Percentiles rank a stretch among this genome's conserved stretches.
Evolutionary conservation across 2,797 vertebrate species (phyloP).

Genomic region (Ptychobarbus kaznakovi): DNA sequence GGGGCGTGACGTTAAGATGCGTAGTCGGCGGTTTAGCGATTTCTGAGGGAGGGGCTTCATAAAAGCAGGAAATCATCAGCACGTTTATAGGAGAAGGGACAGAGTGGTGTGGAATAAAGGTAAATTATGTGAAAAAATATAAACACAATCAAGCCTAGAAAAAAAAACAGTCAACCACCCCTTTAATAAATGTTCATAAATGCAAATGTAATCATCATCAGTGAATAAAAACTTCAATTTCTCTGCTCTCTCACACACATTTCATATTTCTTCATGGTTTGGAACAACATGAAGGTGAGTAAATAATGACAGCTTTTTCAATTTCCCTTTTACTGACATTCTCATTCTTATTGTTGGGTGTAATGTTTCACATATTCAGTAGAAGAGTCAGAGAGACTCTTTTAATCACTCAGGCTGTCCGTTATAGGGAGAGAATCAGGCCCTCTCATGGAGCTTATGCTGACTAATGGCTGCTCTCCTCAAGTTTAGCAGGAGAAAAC

Average conservation of each 20-base stretch:
- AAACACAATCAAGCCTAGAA: too few species aligned
- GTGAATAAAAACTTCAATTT: neutral
- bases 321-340: constrained; percentile 2
- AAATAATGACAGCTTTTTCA: neutral
- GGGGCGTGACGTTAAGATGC: too few species aligned
- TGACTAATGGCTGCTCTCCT: constrained; percentile 32
- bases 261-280: neutral
- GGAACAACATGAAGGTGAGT: neutral
- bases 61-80: too few species aligned
- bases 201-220: neutral
- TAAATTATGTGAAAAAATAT: too few species aligned
- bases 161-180: too few species aligned
- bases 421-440: constrained; percentile 37
- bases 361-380: constrained; percentile 16
- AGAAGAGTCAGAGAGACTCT: neutral
- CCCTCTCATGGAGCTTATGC: constrained; percentile 26
- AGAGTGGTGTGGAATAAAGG: too few species aligned
- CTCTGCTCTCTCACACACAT: neutral
- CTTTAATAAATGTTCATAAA: neutral
- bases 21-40: too few species aligned
- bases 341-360: neutral
- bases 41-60: too few species aligned
- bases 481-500: constrained; percentile 27
- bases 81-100: too few species aligned
- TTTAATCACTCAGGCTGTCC: constrained; percentile 26